A percentile compares a stretch with the other conserved stretches of the same genome.
phyloP scores from a whole-genome alignment of 2,113 vertebrate genomes.

The Lampris incognitus region DNA sequence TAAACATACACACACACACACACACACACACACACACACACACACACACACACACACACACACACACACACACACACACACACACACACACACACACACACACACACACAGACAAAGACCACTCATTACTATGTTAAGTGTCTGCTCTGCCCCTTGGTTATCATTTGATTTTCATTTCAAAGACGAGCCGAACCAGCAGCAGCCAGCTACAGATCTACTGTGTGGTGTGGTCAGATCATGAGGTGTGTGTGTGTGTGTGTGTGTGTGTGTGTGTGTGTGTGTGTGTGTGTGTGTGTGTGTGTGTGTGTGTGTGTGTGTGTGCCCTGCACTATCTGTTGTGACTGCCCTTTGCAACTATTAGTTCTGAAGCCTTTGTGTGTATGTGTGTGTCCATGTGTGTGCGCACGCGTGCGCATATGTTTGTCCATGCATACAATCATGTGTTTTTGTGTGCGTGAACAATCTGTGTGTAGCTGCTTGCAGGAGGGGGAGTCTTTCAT shows the following conservation, averaged over 20 bases:
- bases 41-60: constrained; percentile 4
- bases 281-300: constrained; percentile 32
- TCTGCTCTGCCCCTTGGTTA: constrained; percentile 49
- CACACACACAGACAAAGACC: constrained; percentile 18
- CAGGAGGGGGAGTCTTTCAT: constrained; percentile 48
- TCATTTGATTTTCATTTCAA: constrained; percentile 71
- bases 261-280: constrained; percentile 16
- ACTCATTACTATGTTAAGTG: constrained; percentile 68
- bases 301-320: constrained; percentile 16
- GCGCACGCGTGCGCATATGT: background rate
- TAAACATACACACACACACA: too few species aligned
- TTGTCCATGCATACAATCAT: background rate
- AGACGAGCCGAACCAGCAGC: constrained; percentile 52
- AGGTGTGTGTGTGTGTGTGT: constrained; percentile 11
- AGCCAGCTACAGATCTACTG: constrained; percentile 45
- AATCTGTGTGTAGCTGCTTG: background rate
- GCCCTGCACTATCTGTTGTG: constrained; percentile 28
- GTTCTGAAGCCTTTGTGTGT: constrained; percentile 2
- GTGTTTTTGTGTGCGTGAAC: constrained; percentile 15
- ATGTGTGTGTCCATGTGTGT: constrained; percentile 3
- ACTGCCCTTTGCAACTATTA: constrained; percentile 57
- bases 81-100: background rate
- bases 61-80: constrained; percentile 22
- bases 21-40: too few species aligned
- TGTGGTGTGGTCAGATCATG: constrained; percentile 50